These are phyloP conservation scores for Pterostichus niger DNA, from an alignment of 2,888 invertebrate species.

Conservation along the genomic window DNA sequence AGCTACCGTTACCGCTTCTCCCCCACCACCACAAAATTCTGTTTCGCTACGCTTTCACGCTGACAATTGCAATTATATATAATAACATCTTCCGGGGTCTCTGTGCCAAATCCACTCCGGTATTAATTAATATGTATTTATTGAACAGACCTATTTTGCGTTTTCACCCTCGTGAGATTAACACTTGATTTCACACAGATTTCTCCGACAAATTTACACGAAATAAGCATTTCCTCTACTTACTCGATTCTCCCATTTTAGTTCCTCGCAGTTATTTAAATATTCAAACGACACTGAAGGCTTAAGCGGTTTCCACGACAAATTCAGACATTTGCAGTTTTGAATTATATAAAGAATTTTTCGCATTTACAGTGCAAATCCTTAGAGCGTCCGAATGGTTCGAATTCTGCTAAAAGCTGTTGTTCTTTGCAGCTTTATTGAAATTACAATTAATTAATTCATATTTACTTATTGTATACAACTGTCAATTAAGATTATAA, in stretches of 20 bases:
- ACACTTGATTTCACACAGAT: constrained; percentile 42
- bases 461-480: too few relatives aligned
- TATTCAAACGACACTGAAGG: constrained; percentile 41
- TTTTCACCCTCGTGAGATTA: constrained; percentile 33
- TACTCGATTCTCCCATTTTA: constrained; percentile 19
- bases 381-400: too few relatives aligned
- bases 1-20: neutral
- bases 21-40: constrained; percentile 10
- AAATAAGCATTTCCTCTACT: constrained; percentile 37
- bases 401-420: too few relatives aligned
- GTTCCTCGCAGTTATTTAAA: constrained; percentile 24
- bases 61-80: constrained; percentile 56
- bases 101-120: constrained; percentile 22
- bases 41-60: constrained; percentile 11
- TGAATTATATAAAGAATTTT: too few relatives aligned
- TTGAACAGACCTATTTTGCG: constrained; percentile 48
- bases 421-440: too few relatives aligned
- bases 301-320: constrained; percentile 17
- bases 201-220: constrained; percentile 10
- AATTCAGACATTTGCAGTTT: neutral
- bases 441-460: too few relatives aligned
- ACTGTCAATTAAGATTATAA: too few relatives aligned
- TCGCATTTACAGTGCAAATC: too few relatives aligned
- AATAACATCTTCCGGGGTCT: constrained; percentile 46
- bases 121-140: constrained; percentile 55